Evolutionary conservation across 2,113 vertebrate genomes (phyloP), one percentile per base, ranked within the genome.

Genomic region (Myxocyprinus asiaticus): DNA sequence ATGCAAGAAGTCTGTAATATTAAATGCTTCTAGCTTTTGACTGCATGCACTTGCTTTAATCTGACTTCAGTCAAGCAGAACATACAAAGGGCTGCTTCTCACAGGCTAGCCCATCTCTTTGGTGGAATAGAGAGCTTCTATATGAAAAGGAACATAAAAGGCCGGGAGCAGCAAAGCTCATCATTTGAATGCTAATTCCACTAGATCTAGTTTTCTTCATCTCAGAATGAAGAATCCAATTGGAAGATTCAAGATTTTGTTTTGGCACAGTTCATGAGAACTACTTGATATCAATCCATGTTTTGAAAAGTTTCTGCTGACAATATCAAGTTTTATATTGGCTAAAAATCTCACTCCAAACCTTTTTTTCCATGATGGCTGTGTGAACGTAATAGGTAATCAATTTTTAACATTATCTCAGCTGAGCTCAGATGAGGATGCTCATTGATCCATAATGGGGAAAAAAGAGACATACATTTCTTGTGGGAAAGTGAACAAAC

Each of bases 131-230:
- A 76, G 61, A 76, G 74, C 61, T 65, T 76, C 47, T 65, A 8
- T 76, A 4, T 76, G 74, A 50, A 76, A 44, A 42, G 74, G 12
- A 65, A 53, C 62, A 65, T 76, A 65, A 66, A 65, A 76, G 50
- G 50, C 48, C 14, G 48, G 1, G 12, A 55, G 62, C 74, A 62
- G 58, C 9, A 50, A 74, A 63, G 72, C 42, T 76, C 3, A 4
- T 43, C 62, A 12, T 76, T 55, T 65, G 74, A 65, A 76, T 76
- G 47, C 33, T 66, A 76, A 78, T 70, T 70, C 50, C 77, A 82
- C 84, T 76, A 84, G 81, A 78, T 76, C 65, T 53, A 33, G 81
- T 80, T 74, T 66, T 67, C 71, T 85, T 83, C 79, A 80, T 83
- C 75, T 59, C 33, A n/a, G 12, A 76, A 15, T 55, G 50, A 65